Evolutionary conservation across 2,797 vertebrate genomes (phyloP).

Genomic region (Tympanoctomys barrerae): DNA sequence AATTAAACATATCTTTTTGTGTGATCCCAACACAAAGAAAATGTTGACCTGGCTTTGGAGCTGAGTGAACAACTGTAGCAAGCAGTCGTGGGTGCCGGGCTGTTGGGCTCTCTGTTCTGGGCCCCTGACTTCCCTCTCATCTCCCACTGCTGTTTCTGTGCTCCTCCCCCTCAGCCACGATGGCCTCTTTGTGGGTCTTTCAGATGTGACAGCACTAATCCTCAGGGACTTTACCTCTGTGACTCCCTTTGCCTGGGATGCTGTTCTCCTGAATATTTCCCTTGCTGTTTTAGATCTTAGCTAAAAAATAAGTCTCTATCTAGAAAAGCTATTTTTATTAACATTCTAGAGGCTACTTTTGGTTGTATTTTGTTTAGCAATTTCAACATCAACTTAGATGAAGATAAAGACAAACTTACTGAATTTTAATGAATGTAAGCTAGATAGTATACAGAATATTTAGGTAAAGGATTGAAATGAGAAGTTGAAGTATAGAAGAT

Average conservation of each 20-base stretch:
- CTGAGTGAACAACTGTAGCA: not conserved
- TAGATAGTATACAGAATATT: constrained; percentile 12
- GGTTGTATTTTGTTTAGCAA: constrained; percentile 27
- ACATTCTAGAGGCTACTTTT: constrained; percentile 12
- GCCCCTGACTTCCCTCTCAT: not conserved
- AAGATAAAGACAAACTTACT: not conserved
- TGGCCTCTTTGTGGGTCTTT: not conserved
- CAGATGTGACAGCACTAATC: not conserved
- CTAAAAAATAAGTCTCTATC: not conserved
- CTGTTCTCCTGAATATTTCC: not conserved
- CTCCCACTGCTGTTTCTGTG: not conserved
- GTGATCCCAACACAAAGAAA: not conserved
- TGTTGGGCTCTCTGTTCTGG: too few relatives aligned
- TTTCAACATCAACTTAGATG: constrained; percentile 21
- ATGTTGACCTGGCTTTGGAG: not conserved
- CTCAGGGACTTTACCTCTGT: not conserved
- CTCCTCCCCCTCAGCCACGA: not conserved
- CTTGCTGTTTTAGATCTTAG: not conserved
- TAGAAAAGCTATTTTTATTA: constrained; percentile 12
- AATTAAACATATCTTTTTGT: constrained; percentile 40
- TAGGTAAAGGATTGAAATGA: not conserved
- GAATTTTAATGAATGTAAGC: constrained; percentile 17
- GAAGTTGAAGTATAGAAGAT: not conserved
- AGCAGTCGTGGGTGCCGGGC: not conserved
- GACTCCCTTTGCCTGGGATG: not conserved